A percentile compares a stretch with the other conserved stretches of the same genome.
phyloP scores from a whole-genome alignment of 2,888 invertebrate species.

The Rhorus exstirpatorius region DNA sequence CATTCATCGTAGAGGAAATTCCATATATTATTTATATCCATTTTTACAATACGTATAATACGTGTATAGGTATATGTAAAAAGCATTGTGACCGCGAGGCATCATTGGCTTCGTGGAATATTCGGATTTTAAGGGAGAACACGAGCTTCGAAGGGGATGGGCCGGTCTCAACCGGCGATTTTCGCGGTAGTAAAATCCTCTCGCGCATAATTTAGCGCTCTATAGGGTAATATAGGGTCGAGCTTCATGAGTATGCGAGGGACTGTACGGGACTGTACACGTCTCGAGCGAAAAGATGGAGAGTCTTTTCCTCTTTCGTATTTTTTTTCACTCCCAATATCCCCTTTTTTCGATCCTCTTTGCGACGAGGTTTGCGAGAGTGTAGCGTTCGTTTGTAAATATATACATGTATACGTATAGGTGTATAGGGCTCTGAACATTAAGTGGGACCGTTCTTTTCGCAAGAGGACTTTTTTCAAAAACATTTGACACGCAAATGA shows the following conservation, averaged over 20 bases:
- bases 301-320: slow-evolving; percentile 27
- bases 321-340: background rate
- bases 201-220: slow-evolving; percentile 84
- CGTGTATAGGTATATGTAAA: slow-evolving; percentile 7
- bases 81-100: slow-evolving; percentile 25
- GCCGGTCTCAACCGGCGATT: slow-evolving; percentile 72
- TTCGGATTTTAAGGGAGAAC: slow-evolving; percentile 61
- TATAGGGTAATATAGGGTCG: slow-evolving; percentile 81
- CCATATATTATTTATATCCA: slow-evolving; percentile 29
- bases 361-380: background rate
- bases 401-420: no score
- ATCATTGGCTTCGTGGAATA: slow-evolving; percentile 56
- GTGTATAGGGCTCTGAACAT: no score
- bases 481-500: no score
- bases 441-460: no score
- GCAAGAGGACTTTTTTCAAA: no score
- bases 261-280: slow-evolving; percentile 23
- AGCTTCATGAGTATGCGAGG: slow-evolving; percentile 32
- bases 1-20: slow-evolving; percentile 18
- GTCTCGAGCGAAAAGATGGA: slow-evolving; percentile 35
- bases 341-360: slow-evolving; percentile 4
- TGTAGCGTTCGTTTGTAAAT: background rate
- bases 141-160: slow-evolving; percentile 26
- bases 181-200: slow-evolving; percentile 82
- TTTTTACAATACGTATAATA: background rate